Evolutionary conservation across 1,140 invertebrate genomes (phyloP), one percentile per base, ranked within the genome.

Genomic region (Diachasma alloeum): DNA sequence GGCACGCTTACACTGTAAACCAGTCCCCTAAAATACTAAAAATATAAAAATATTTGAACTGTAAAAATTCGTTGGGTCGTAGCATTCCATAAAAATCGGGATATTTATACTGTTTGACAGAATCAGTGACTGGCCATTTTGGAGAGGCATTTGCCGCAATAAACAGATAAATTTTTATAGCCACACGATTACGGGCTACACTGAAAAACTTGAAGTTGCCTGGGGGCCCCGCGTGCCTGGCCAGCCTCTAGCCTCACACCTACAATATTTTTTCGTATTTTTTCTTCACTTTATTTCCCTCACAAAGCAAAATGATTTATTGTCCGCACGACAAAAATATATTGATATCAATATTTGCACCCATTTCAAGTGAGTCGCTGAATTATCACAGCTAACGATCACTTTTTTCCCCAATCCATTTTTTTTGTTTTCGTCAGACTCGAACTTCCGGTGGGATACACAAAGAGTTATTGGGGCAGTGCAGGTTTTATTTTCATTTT

Each of bases 141-240:
- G 59, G 77, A 77, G 76, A 78, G 76, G 74, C 83, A 83, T 72
- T 76, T 9, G 72, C 72, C 48, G 80, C 74, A 86, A 88, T 87
- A 88, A 88, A 88, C 68, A 76, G 78, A 86, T 86, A 83, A 83
- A 86, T 69, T 81, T 87, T 85, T 87, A 86, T 72, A 82, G 76
- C 59, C 78, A 74, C 59, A 70, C 78, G 83, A 85, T 86, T 85
- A 84, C 83, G 82, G 59, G 44, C n/a, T n/a, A 78, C 77, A 80
- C 73, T 79, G 75, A 76, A 86, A 84, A 82, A 77, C 85, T 85
- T 88, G 84, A 81, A 82, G 81, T 83, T 79, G 67, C 56, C 24
- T 15, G 46, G 31, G 72, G 73, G 69, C 19, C 22, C 19, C 22
- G 53, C 19, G 63, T 26, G 48, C 22, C 11, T 0, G 24, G 48